phyloP scores from a whole-genome alignment of 2,888 invertebrate genomes.

The Ctenicera cuprea region DNA sequence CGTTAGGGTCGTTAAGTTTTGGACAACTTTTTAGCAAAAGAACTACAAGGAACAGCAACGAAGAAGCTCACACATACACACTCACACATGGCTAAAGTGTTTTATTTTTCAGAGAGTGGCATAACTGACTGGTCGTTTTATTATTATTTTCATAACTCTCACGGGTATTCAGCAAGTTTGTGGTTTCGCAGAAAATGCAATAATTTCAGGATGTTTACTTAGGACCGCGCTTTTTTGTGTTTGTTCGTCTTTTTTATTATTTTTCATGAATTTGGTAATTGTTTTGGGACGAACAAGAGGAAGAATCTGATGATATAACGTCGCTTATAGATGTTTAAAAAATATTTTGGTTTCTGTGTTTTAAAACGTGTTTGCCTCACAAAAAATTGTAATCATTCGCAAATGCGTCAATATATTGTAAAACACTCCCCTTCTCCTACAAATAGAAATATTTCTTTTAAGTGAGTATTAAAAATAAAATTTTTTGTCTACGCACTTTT shows the following conservation, averaged over 20 bases:
- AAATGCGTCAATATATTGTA: too few species aligned
- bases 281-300: neutral
- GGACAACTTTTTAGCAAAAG: slow-evolving; percentile 67
- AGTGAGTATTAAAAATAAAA: too few species aligned
- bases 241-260: neutral
- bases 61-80: slow-evolving; percentile 27
- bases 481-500: too few species aligned
- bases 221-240: neutral
- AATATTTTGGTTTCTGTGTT: too few species aligned
- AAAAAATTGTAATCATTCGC: too few species aligned
- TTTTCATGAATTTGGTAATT: neutral
- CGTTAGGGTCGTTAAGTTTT: slow-evolving; percentile 67
- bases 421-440: too few species aligned
- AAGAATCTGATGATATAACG: too few species aligned
- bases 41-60: slow-evolving; percentile 45
- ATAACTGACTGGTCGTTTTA: slow-evolving; percentile 36
- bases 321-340: too few species aligned
- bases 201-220: slow-evolving; percentile 3
- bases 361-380: too few species aligned
- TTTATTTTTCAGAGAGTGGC: slow-evolving; percentile 46
- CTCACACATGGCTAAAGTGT: slow-evolving; percentile 21
- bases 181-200: neutral
- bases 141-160: slow-evolving; percentile 51
- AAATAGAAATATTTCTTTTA: too few species aligned
- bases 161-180: neutral